Base-by-base conservation (phyloP, 1,140 invertebrate genomes). In the Formica exsecta region DNA sequence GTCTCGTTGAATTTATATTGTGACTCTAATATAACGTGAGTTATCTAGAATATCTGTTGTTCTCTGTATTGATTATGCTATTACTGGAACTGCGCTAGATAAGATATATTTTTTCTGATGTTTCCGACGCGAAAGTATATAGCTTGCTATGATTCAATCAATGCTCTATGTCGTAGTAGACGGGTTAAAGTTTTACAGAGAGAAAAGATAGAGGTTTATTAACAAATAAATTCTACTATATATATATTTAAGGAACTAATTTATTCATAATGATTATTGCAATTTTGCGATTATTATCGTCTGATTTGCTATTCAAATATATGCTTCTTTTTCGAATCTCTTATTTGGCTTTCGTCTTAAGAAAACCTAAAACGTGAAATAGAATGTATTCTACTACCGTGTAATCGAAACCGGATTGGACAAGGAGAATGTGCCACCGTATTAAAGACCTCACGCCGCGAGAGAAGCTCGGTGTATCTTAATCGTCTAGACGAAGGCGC, bases 321-420 rank as follows among this genome's bases (percentile, higher is more conserved):
- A 25, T 41, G 2, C 1, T 48, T 25, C 32, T 8, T 66, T 66
- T 32, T 66, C 44, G 44, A 54, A n/a, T 54, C 19, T 68, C 41
- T 32, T 19, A 16, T 68, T 68, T 41, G 51, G 22, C 11, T 70
- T 70, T 70, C n/a, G 13, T 2, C 7, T 62, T 25, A 51, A 62
- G 38, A 61, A 83, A 73, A 62, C 6, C 13, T 51, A 41, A 44
- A 64, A 61, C 48, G n/a, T 19, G n/a, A 32, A 73, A 62, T 36
- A 25, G 54, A 25, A 83, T 73, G 75, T 19, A 51, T 76, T 62
- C 74, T 29, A 61, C 87, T 87, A 85, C 68, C 75, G 86, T 59
- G 80, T 85, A 90, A 90, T 87, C 75, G 70, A 71, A 91, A 91
- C 86, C 85, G 86, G 86, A 89, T 91, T 87, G 87, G 86, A 74